phyloP scores from a whole-genome alignment of 2,888 invertebrate genomes.

The Lutraria lutraria region DNA sequence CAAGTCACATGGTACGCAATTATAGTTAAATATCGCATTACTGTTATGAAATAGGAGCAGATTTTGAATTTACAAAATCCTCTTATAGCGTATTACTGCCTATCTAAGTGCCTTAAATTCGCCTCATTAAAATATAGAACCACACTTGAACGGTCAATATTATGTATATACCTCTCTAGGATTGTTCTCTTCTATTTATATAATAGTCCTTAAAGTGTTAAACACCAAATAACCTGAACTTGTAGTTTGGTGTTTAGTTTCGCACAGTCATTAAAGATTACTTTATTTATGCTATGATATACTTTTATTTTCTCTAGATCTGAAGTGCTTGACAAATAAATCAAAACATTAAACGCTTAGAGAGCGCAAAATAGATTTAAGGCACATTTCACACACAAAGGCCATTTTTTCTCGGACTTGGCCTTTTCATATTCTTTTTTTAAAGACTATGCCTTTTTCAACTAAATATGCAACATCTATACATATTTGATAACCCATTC shows the following conservation, averaged over 20 bases:
- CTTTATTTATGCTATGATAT: neutral
- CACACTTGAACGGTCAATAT: slow-evolving; percentile 38
- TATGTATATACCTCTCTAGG: neutral
- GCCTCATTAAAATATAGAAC: neutral
- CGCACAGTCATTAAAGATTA: slow-evolving; percentile 11
- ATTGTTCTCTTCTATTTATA: neutral
- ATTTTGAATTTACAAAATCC: slow-evolving; percentile 12
- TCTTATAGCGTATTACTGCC: neutral
- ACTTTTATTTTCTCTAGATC: neutral
- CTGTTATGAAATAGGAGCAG: neutral
- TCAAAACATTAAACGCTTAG: too few relatives aligned
- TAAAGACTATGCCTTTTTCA: too few relatives aligned
- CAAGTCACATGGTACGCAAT: neutral
- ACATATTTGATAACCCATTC: too few relatives aligned
- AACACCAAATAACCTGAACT: neutral
- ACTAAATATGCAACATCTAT: too few relatives aligned
- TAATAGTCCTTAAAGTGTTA: neutral
- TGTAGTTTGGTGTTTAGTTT: neutral
- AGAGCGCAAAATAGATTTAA: too few relatives aligned
- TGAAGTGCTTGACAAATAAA: too few relatives aligned
- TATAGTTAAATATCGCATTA: neutral
- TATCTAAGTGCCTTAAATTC: slow-evolving; percentile 41
- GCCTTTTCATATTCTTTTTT: too few relatives aligned
- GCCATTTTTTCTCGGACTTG: too few relatives aligned
- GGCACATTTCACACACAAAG: too few relatives aligned